Evolutionary conservation across 1,140 invertebrate species (phyloP).

Genomic region (Papilio dardanus): DNA sequence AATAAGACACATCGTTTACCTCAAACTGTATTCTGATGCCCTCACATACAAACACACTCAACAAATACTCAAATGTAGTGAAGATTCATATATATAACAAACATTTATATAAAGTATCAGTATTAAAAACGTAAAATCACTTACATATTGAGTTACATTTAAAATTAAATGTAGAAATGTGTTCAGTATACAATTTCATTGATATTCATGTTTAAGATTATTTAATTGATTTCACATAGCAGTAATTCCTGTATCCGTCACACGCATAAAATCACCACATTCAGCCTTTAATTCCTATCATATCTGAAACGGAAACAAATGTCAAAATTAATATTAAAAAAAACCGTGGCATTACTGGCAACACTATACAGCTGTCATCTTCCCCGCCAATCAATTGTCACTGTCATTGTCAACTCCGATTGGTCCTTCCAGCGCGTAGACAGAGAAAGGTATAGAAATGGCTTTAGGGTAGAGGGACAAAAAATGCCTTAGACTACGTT

Average conservation of each 20-base stretch:
- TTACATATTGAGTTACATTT: not conserved
- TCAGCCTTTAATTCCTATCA: conserved; percentile 33
- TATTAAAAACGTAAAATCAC: not conserved
- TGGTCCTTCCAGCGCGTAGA: too few species aligned
- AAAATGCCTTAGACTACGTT: too few species aligned
- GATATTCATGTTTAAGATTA: not conserved
- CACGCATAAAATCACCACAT: conserved; percentile 32
- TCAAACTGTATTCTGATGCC: not conserved
- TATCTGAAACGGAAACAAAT: conserved; percentile 11
- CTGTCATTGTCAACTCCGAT: not conserved
- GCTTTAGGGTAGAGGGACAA: too few species aligned
- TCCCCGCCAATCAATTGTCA: not conserved
- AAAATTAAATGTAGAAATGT: not conserved
- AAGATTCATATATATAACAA: not conserved
- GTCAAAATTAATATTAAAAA: not conserved
- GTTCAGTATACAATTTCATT: conserved; percentile 6
- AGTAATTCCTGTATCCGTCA: conserved; percentile 33
- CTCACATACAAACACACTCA: not conserved
- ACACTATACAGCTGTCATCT: not conserved
- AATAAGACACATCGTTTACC: conserved; percentile 2
- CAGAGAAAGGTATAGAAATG: too few species aligned
- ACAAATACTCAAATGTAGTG: not conserved
- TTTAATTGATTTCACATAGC: conserved; percentile 25
- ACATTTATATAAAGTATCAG: not conserved
- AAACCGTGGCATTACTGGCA: not conserved